Conservation (phyloP, 1,140 invertebrate genomes). For the Linepithema humile region DNA sequence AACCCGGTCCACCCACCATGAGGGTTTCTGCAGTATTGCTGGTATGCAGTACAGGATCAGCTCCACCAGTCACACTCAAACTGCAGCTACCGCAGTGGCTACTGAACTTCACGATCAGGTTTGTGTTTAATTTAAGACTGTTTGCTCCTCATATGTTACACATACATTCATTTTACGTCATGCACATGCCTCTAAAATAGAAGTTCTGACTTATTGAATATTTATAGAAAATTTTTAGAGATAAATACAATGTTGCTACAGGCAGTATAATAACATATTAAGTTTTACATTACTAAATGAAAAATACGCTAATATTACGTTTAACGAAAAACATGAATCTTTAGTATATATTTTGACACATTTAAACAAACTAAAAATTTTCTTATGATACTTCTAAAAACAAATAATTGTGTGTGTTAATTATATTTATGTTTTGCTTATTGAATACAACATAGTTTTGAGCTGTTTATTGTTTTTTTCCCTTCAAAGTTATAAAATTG, state of each 20-base stretch:
- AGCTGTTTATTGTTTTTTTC: too few species aligned
- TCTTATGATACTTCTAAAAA: neutral
- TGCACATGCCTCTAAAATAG: neutral
- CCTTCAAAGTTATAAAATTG: neutral
- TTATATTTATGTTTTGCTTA: neutral
- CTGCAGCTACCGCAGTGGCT: slow-evolving; percentile 90
- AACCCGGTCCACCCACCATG: slow-evolving; percentile 90
- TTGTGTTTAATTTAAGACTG: slow-evolving; percentile 57
- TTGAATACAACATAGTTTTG: neutral
- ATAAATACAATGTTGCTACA: neutral
- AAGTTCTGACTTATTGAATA: neutral
- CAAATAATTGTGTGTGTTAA: neutral
- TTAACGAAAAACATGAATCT: neutral
- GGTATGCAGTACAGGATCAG: slow-evolving; percentile 93
- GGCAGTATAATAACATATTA: neutral
- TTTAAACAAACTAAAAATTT: neutral
- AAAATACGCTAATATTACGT: neutral
- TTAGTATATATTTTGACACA: neutral
- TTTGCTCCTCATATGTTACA: neutral
- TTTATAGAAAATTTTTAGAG: neutral
- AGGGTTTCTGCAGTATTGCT: slow-evolving; percentile 92
- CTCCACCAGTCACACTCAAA: slow-evolving; percentile 91
- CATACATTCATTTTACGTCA: neutral
- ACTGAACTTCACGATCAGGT: slow-evolving; percentile 86
- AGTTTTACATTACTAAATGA: slow-evolving; percentile 9